Percentiles rank a stretch among this genome's conserved stretches.
phyloP scores from a whole-genome alignment of 92 coral and sea anemone species.

The Umimayanthus chanpuru region DNA sequence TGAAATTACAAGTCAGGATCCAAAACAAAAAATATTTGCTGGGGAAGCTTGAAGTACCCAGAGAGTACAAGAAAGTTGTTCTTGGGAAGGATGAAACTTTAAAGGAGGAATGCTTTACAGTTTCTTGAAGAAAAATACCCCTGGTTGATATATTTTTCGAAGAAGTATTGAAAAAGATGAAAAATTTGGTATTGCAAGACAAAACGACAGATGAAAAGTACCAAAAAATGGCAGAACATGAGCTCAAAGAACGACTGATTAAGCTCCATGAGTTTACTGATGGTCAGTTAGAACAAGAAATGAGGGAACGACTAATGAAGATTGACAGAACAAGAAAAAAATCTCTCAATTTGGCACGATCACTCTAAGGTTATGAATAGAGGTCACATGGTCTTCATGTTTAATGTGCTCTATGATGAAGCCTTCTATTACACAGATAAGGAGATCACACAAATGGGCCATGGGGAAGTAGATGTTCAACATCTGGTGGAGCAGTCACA shows the following conservation, averaged over 20 bases:
- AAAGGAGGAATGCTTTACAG: constrained; percentile 17
- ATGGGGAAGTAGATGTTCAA: constrained; percentile 46
- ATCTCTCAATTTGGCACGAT: constrained; percentile 44
- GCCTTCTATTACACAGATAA: constrained; percentile 35
- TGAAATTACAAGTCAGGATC: neutral
- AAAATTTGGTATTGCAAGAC: constrained; percentile 8
- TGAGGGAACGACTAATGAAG: neutral
- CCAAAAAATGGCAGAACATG: neutral
- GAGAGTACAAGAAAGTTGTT: constrained; percentile 20
- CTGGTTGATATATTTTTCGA: constrained; percentile 19
- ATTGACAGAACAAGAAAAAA: constrained; percentile 35
- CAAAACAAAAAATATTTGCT: constrained; percentile 17
- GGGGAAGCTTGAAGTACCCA: neutral
- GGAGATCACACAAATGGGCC: neutral
- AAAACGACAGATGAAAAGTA: constrained; percentile 2
- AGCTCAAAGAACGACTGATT: neutral
- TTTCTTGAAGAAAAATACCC: constrained; percentile 39
- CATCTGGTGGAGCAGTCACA: constrained; percentile 55
- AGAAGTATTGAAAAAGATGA: neutral
- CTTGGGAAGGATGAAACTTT: neutral
- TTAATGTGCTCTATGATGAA: constrained; percentile 22
- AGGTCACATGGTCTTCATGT: constrained; percentile 46
- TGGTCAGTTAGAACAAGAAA: neutral
- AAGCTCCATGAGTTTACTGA: constrained; percentile 27
- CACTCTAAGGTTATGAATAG: constrained; percentile 32